Conservation (phyloP, 2,113 vertebrate genomes). For the Sinocyclocheilus anshuiensis region DNA sequence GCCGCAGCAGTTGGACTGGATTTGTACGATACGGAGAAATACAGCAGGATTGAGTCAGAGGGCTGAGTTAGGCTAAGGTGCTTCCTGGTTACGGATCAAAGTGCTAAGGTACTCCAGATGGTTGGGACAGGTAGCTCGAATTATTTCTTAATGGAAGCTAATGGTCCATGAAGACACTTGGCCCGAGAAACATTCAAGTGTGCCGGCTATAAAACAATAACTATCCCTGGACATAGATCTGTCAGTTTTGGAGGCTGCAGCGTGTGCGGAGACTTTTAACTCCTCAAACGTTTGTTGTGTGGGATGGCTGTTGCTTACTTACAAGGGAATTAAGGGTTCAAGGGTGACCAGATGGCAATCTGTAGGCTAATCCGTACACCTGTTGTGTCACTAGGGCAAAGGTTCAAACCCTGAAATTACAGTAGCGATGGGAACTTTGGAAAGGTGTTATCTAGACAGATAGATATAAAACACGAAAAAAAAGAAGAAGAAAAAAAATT, state of each 20-base stretch:
- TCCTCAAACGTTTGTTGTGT: not conserved
- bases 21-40: constrained; percentile 38
- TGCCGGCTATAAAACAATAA: constrained; percentile 16
- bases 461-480: no score
- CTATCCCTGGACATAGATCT: not conserved
- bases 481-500: not conserved
- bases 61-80: constrained; percentile 36
- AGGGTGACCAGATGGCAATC: constrained; percentile 43
- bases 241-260: not conserved
- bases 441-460: not conserved
- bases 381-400: constrained; percentile 38
- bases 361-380: constrained; percentile 26
- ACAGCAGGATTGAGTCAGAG: constrained; percentile 35
- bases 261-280: constrained; percentile 22
- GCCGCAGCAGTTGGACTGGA: constrained; percentile 50
- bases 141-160: constrained; percentile 38
- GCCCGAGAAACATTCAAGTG: constrained; percentile 6
- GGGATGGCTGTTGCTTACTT: constrained; percentile 32
- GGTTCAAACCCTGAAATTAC: not conserved
- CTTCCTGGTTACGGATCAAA: constrained; percentile 29
- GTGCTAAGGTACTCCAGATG: constrained; percentile 27
- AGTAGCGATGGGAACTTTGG: not conserved
- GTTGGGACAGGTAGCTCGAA: constrained; percentile 21
- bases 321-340: constrained; percentile 42
- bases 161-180: constrained; percentile 36